These are phyloP conservation scores for Lasaia peninsularis DNA, from an alignment of 1,140 invertebrate genomes.

Conservation along the genomic window DNA sequence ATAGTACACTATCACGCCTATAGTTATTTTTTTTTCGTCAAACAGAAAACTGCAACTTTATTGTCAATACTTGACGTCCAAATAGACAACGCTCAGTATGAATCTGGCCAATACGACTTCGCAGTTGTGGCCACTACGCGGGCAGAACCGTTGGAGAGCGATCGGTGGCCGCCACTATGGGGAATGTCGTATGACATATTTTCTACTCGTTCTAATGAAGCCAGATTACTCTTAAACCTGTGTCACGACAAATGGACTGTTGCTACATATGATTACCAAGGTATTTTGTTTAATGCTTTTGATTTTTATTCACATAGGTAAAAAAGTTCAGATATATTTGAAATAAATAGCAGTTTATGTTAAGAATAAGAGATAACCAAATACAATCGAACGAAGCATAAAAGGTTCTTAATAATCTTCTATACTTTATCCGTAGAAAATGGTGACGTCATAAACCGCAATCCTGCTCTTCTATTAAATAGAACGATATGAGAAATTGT, in stretches of 20 bases:
- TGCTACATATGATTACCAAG: not conserved
- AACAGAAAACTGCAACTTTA: slow-evolving; percentile 38
- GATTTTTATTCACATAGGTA: too few species aligned
- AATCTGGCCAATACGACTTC: slow-evolving; percentile 53
- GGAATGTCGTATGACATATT: slow-evolving; percentile 37
- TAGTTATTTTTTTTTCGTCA: not conserved
- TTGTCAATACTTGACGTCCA: slow-evolving; percentile 46
- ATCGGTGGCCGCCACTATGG: slow-evolving; percentile 49
- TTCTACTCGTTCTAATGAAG: slow-evolving; percentile 17
- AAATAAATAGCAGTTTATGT: too few species aligned
- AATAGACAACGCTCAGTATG: slow-evolving; percentile 56
- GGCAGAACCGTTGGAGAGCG: slow-evolving; percentile 3
- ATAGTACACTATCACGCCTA: not conserved
- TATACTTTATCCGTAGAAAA: too few species aligned
- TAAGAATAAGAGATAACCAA: too few species aligned
- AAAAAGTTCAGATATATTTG: too few species aligned
- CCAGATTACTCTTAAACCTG: slow-evolving; percentile 29
- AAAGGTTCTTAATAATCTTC: too few species aligned
- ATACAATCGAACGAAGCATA: too few species aligned
- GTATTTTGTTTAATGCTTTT: not conserved
- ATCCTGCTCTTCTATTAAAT: too few species aligned
- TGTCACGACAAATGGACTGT: slow-evolving; percentile 41
- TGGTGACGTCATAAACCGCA: too few species aligned
- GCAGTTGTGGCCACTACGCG: slow-evolving; percentile 52
- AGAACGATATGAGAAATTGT: too few species aligned